phyloP scores from a whole-genome alignment of 1,140 invertebrate species.

The Drosophila murphyi region DNA sequence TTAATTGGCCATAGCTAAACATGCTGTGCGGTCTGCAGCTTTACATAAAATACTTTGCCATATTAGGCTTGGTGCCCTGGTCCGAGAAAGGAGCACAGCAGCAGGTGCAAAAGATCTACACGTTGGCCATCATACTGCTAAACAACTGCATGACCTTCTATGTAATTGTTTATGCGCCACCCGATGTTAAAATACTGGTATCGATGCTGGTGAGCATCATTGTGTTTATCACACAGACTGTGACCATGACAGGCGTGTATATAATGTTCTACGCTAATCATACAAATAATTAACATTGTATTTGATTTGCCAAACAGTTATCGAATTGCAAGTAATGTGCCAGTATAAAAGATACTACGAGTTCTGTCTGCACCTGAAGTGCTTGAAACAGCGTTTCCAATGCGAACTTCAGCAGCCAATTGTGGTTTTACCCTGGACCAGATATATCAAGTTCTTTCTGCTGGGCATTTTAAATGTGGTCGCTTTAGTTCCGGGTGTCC shows the following conservation, averaged over 20 bases:
- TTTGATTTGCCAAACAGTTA: conserved; percentile 18
- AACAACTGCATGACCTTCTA: conserved; percentile 28
- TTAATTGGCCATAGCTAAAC: neutral
- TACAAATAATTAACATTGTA: neutral
- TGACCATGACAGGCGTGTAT: conserved; percentile 36
- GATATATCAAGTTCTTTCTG: conserved; percentile 42
- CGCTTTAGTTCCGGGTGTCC: conserved; percentile 12
- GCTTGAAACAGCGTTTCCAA: conserved; percentile 38
- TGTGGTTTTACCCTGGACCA: neutral
- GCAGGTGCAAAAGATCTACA: conserved; percentile 45
- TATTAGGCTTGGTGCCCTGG: conserved; percentile 63
- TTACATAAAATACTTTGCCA: conserved; percentile 62
- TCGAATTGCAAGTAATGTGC: conserved; percentile 54
- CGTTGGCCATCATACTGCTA: conserved; percentile 24
- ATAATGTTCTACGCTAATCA: neutral
- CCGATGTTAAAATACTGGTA: conserved; percentile 12
- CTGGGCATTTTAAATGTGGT: conserved; percentile 33
- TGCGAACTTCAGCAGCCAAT: conserved; percentile 37
- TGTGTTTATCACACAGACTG: conserved; percentile 54
- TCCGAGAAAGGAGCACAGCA: conserved; percentile 17
- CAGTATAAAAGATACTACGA: conserved; percentile 48
- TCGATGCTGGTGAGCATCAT: conserved; percentile 59
- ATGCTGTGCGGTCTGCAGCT: conserved; percentile 59
- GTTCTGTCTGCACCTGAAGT: conserved; percentile 45
- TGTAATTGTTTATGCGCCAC: conserved; percentile 2